Percentiles rank a stretch among this genome's conserved stretches.
Conservation (phyloP, 2,888 invertebrate species). For the Pheosia gnoma region DNA sequence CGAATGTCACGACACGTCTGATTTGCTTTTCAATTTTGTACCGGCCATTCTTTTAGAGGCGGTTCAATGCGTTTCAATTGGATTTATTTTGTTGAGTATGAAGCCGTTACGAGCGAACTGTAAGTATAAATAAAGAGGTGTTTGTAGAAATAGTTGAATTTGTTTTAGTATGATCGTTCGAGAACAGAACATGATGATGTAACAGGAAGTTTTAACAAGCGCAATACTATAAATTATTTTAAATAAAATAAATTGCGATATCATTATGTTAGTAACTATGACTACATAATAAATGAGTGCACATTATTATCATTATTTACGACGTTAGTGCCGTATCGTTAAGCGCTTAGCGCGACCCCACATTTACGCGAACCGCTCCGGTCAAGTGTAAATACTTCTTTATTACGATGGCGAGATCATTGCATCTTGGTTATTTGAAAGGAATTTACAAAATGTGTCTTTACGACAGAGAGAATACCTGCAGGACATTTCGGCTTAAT, state of each 20-base stretch:
- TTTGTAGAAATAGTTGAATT: not conserved
- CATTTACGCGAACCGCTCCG: slow-evolving; percentile 27
- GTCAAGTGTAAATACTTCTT: slow-evolving; percentile 45
- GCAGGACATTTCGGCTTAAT: slow-evolving; percentile 9
- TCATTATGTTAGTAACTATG: not conserved
- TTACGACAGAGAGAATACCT: slow-evolving; percentile 24
- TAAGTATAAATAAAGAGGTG: slow-evolving; percentile 1
- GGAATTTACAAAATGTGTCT: slow-evolving; percentile 15
- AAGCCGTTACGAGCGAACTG: not conserved
- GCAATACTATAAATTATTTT: no score
- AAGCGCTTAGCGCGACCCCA: slow-evolving; percentile 19
- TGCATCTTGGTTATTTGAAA: slow-evolving; percentile 26
- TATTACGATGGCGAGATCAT: slow-evolving; percentile 33
- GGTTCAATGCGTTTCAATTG: slow-evolving; percentile 36
- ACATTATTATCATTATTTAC: slow-evolving; percentile 31
- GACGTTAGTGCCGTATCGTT: slow-evolving; percentile 40
- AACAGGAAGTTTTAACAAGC: no score
- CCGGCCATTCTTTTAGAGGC: slow-evolving; percentile 44
- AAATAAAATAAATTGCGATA: no score
- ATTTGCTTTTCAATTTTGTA: slow-evolving; percentile 66
- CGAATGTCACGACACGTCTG: slow-evolving; percentile 68
- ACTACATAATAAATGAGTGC: slow-evolving; percentile 26
- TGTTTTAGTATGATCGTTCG: not conserved
- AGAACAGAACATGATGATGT: no score
- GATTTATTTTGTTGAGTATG: slow-evolving; percentile 7